Conservation (phyloP, 2,797 vertebrate species). For the Hydrocynus forskahlii region DNA sequence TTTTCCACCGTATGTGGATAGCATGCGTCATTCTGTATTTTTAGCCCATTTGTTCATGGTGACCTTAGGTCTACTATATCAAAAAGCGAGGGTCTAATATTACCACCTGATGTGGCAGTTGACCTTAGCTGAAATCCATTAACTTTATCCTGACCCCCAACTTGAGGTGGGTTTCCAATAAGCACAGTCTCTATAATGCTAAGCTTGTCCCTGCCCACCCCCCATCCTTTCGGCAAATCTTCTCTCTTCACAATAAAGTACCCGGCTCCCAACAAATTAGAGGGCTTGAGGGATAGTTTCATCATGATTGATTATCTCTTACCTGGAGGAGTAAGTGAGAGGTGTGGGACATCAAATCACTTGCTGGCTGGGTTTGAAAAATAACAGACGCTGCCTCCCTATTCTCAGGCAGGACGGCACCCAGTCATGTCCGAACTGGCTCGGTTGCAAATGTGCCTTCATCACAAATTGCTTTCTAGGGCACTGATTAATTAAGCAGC, state of each 20-base stretch:
- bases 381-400: too few relatives aligned
- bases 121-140: conserved; percentile 19
- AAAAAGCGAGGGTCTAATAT: neutral
- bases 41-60: neutral
- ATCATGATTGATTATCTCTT: conserved; percentile 30
- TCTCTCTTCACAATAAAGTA: conserved; percentile 12
- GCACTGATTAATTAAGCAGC: too few relatives aligned
- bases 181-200: neutral
- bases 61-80: neutral
- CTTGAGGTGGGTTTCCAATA: conserved; percentile 16
- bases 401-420: too few relatives aligned
- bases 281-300: conserved; percentile 8
- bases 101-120: neutral
- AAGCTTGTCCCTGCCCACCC: conserved; percentile 12
- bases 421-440: too few relatives aligned
- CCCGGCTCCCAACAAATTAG: conserved; percentile 7
- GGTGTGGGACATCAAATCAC: neutral
- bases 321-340: conserved; percentile 21
- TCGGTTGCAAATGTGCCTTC: too few relatives aligned
- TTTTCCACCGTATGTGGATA: neutral
- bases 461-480: too few relatives aligned
- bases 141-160: neutral
- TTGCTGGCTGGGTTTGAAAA: too few relatives aligned
- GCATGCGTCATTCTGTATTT: conserved; percentile 6
- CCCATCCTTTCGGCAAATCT: conserved; percentile 16